A percentile compares a stretch with the other conserved stretches of the same genome.
These are phyloP conservation scores for Leptopilina myrica DNA, from an alignment of 2,888 invertebrate genomes.

Conservation along the genomic window DNA sequence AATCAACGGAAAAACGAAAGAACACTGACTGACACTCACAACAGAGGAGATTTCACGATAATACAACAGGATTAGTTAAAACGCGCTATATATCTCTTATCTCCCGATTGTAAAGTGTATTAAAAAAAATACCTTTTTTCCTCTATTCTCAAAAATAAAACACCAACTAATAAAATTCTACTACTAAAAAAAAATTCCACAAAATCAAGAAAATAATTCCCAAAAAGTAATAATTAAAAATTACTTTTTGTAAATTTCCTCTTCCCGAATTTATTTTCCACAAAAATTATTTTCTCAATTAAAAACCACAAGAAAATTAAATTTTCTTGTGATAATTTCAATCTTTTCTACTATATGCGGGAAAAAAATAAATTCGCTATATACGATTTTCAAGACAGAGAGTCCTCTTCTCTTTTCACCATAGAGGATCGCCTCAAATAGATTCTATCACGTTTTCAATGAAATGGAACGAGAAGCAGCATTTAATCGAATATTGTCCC, in stretches of 20 bases:
- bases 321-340: no score
- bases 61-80: conserved; percentile 21
- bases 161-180: no score
- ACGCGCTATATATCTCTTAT: conserved; percentile 20
- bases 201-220: no score
- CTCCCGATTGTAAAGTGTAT: background rate
- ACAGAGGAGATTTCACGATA: conserved; percentile 16
- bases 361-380: background rate
- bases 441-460: conserved; percentile 36
- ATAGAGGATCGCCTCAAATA: conserved; percentile 13
- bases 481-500: conserved; percentile 36
- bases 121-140: background rate
- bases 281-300: background rate
- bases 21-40: conserved; percentile 22
- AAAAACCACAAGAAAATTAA: no score
- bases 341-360: no score
- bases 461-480: conserved; percentile 13
- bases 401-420: background rate
- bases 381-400: conserved; percentile 17
- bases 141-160: no score
- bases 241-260: no score
- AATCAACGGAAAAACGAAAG: background rate
- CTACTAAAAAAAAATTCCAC: no score
- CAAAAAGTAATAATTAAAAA: no score
- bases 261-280: no score